Conservation (phyloP, 2,888 invertebrate species). For the Pseudococcus jackbeardsleyi region DNA sequence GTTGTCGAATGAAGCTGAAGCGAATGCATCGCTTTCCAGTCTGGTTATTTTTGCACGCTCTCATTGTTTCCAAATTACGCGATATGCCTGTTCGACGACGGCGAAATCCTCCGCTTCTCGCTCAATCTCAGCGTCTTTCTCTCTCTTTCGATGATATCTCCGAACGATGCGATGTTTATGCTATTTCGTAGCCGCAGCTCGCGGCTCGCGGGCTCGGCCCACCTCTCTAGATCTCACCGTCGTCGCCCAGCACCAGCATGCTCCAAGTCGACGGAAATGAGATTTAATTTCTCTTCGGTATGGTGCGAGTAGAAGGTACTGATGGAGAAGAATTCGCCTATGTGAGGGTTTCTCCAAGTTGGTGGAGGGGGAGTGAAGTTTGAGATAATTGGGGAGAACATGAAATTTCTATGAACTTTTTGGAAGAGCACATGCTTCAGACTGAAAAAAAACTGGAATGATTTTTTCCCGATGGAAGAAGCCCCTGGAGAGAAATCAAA, state of each 20-base stretch:
- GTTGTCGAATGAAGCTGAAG: constrained; percentile 58
- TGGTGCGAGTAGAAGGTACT: not conserved
- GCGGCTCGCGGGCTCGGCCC: not conserved
- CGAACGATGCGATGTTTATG: not conserved
- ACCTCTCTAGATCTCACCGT: not conserved
- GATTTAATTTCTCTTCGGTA: constrained; percentile 12
- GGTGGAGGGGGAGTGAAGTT: too few relatives aligned
- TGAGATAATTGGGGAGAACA: too few relatives aligned
- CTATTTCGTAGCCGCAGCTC: not conserved
- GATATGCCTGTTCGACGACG: constrained; percentile 37
- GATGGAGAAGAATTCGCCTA: too few relatives aligned
- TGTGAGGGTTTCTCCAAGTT: too few relatives aligned
- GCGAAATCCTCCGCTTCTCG: constrained; percentile 31
- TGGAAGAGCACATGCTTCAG: too few relatives aligned
- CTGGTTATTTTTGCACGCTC: constrained; percentile 64
- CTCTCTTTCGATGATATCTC: constrained; percentile 18
- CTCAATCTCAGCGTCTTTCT: not conserved
- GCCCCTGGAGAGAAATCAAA: too few relatives aligned
- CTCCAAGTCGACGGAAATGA: not conserved
- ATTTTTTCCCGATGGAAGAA: too few relatives aligned
- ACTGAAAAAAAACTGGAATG: too few relatives aligned
- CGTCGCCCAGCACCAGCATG: not conserved
- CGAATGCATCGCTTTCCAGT: constrained; percentile 61
- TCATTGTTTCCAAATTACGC: constrained; percentile 59
- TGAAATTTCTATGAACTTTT: too few relatives aligned